A percentile compares a stretch with the other conserved stretches of the same genome.
Conservation (phyloP, 2,113 vertebrate species). For the Junco hyemalis region DNA sequence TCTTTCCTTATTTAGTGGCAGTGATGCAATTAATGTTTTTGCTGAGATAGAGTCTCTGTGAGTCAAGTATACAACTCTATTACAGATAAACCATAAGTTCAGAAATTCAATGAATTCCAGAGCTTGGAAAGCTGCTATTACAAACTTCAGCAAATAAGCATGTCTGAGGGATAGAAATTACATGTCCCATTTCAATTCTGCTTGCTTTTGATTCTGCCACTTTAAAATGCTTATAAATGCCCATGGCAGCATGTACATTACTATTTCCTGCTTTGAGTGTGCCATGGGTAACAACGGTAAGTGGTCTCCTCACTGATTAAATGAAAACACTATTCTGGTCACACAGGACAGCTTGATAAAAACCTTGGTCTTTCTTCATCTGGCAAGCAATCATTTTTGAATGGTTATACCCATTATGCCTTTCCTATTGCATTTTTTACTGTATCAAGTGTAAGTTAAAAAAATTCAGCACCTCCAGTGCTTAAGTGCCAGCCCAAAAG, state of each 20-base stretch:
- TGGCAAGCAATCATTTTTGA: not conserved
- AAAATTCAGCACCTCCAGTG: not conserved
- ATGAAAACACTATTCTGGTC: not conserved
- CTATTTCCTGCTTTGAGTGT: not conserved
- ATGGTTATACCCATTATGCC: not conserved
- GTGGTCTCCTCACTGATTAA: not conserved
- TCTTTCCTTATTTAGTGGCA: not conserved
- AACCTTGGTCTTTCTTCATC: not conserved
- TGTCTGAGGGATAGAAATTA: not conserved
- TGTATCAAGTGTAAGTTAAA: not conserved
- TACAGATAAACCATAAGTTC: not conserved
- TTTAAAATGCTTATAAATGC: not conserved
- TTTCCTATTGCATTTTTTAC: not conserved
- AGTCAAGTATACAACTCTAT: not conserved
- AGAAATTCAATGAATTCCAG: not conserved
- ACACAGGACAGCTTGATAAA: not conserved
- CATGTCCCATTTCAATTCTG: not conserved
- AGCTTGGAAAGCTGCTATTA: not conserved
- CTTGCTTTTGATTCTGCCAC: not conserved
- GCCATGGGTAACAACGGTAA: not conserved
- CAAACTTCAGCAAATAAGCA: not conserved
- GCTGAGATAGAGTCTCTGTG: not conserved
- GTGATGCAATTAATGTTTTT: not conserved
- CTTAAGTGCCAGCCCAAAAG: not conserved
- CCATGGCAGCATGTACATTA: not conserved